Conservation (phyloP, 2,113 vertebrate genomes). For the Rhadina sibilatrix region DNA sequence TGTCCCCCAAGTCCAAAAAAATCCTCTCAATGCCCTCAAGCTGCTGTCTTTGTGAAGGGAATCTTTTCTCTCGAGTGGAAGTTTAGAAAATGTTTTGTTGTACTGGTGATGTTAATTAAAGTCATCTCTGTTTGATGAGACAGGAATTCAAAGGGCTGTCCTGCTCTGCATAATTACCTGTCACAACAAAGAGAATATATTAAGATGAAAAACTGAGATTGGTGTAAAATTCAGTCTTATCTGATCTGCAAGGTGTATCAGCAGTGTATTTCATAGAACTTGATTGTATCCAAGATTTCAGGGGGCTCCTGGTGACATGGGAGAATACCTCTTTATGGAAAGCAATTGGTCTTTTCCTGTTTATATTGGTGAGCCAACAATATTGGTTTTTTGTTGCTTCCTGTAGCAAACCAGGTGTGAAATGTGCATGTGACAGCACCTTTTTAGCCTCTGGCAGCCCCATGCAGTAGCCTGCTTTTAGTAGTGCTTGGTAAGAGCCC, state of each 20-base stretch:
- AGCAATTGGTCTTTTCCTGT: neutral
- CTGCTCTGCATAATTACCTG: neutral
- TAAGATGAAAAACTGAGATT: neutral
- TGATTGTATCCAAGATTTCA: neutral
- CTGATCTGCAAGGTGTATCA: neutral
- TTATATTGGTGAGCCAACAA: neutral
- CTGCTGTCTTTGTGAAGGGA: neutral
- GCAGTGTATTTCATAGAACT: neutral
- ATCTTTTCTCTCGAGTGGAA: neutral
- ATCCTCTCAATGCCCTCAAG: neutral
- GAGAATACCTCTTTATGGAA: neutral
- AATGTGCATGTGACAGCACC: neutral
- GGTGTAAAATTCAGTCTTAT: neutral
- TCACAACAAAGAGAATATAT: neutral
- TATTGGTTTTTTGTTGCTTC: neutral
- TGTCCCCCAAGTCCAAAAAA: neutral
- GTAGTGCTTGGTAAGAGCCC: neutral
- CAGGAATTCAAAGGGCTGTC: neutral
- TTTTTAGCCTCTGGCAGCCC: neutral
- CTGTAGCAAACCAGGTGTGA: neutral
- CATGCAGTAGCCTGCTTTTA: neutral
- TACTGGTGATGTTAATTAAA: neutral
- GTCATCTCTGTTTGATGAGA: neutral
- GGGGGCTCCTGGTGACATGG: neutral
- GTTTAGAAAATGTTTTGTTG: neutral